Conservation (phyloP, 2,888 invertebrate genomes). For the Ctenicera cuprea region DNA sequence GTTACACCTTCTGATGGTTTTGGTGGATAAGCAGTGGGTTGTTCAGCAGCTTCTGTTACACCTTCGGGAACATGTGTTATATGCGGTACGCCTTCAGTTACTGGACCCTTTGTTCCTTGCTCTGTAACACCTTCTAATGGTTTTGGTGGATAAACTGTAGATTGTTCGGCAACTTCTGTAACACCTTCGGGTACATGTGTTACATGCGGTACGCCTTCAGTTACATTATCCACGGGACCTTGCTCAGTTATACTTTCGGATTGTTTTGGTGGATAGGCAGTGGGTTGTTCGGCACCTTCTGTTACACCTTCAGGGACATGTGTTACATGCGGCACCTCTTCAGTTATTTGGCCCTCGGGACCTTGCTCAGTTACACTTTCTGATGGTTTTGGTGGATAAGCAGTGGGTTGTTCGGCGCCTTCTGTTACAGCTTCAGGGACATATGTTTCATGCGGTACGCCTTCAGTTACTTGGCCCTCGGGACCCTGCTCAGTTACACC, state of each 20-base stretch:
- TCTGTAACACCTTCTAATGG: slow-evolving; percentile 30
- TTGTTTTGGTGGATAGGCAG: not conserved
- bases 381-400: too few species aligned
- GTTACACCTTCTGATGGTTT: not conserved
- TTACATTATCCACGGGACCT: too few species aligned
- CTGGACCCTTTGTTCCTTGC: slow-evolving; percentile 19
- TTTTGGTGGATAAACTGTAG: not conserved
- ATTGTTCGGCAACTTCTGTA: not conserved
- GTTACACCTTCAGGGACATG: slow-evolving; percentile 4
- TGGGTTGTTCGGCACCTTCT: too few species aligned
- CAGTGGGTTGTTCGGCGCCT: too few species aligned
- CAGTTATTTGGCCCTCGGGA: slow-evolving; percentile 14
- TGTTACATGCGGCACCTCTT: not conserved
- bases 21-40: too few species aligned
- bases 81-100: slow-evolving; percentile 18
- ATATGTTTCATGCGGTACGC: not conserved
- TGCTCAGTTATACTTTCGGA: not conserved
- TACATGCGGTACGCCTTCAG: too few species aligned
- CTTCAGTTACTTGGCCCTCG: slow-evolving; percentile 32
- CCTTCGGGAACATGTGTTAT: too few species aligned
- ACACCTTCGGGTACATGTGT: not conserved
- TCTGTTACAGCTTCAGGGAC: too few species aligned
- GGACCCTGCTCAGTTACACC: not conserved
- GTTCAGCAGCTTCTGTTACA: too few species aligned
- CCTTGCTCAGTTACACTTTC: slow-evolving; percentile 14